phyloP scores from a whole-genome alignment of 1,140 invertebrate species.

The Contarinia nasturtii region DNA sequence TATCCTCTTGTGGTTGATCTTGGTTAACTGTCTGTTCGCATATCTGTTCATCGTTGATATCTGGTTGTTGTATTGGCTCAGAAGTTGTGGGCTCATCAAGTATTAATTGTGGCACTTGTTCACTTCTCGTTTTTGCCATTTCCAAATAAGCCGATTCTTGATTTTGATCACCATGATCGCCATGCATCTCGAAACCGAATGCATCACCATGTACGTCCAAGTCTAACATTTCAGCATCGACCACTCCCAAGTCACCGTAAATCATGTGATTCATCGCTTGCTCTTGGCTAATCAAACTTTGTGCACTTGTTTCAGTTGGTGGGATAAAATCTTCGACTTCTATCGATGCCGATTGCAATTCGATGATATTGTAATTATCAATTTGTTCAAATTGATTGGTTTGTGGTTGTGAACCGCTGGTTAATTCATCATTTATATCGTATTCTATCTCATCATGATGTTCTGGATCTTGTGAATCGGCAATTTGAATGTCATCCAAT shows the following conservation, averaged over 20 bases:
- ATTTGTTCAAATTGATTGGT: background rate
- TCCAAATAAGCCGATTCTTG: too few species aligned
- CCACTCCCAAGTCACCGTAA: too few species aligned
- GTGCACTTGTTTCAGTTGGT: too few species aligned
- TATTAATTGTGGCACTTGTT: too few species aligned
- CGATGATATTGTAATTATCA: background rate
- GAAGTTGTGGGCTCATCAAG: background rate
- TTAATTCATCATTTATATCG: background rate
- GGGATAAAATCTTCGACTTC: background rate
- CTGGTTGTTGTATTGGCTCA: background rate
- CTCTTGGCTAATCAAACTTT: too few species aligned
- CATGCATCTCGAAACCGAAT: too few species aligned
- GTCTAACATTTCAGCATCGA: too few species aligned
- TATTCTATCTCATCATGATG: background rate
- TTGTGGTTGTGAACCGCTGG: background rate
- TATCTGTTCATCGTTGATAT: background rate
- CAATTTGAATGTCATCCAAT: background rate
- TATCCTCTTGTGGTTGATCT: background rate
- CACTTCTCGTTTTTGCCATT: too few species aligned
- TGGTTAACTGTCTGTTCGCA: background rate
- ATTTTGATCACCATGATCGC: too few species aligned
- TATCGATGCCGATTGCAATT: background rate
- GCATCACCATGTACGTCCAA: too few species aligned
- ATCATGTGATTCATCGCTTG: too few species aligned
- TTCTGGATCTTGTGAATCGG: background rate